Evolutionary conservation across 1,140 invertebrate genomes (phyloP), one percentile per base, ranked within the genome.

Genomic region (Sminthurinus signatus): DNA sequence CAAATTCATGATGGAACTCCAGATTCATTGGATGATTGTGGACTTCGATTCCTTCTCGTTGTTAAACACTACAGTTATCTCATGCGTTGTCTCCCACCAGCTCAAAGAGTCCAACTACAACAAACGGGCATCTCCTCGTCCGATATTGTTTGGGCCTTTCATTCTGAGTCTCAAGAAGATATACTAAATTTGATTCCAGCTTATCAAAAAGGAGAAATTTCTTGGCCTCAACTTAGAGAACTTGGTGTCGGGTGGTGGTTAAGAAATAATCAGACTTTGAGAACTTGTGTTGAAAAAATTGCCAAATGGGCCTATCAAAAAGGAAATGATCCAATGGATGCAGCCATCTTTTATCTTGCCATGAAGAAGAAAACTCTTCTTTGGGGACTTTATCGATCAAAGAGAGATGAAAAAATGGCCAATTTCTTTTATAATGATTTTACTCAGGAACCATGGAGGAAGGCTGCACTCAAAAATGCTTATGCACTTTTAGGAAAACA

Each of bases 51-150:
- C 77, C 79, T 99, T 4, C 78, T 99, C 36, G 93, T 96, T 0
- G 96, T 99, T 88, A 93, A 96, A 70, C 96, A 98, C 76, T 96
- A 96, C 75, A 91, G 89, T 64, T 99, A 98, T 78, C 78, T 99
- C n/a, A 75, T 93, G 46, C 80, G 86, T 5, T 98, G 95, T 73
- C 79, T 99, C 29, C 93, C 95, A 0, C 77, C 94, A 2, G 86
- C 84, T 1, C 93, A 98, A 75, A 81, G 95, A 43, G 85, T 87
- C 0, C 82, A 87, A 57, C 85, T 98, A 61, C 91, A 95, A 74
- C 87, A 88, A 60, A 85, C 88, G 68, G 97, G 96, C 17, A 86
- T 99, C 0, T 88, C 88, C 5, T 89, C 90, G 1, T 89, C 92
- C 60, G 93, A 97, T 78, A 81, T 99, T 15, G 93, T 97, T 12